Percentiles rank a stretch among this genome's conserved stretches.
Conservation (phyloP, 2,888 invertebrate species). For the Dione vanillae region DNA sequence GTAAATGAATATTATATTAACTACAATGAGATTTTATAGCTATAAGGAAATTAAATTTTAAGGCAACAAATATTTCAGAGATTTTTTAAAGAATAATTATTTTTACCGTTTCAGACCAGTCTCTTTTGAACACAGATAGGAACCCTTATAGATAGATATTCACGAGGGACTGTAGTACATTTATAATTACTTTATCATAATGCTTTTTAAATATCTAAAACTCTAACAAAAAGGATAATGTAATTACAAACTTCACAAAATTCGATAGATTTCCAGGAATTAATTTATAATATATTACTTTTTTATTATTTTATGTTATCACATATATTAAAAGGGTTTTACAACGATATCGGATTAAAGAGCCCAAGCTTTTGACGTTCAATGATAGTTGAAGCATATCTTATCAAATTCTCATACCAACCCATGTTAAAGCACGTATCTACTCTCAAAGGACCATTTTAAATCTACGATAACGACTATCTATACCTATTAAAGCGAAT, state of each 20-base stretch:
- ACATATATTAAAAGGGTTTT: conserved; percentile 20
- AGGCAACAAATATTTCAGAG: too few species aligned
- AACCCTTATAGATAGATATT: too few species aligned
- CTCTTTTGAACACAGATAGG: too few species aligned
- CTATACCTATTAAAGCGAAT: conserved; percentile 1
- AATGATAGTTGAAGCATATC: conserved; percentile 31
- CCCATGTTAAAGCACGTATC: conserved; percentile 29
- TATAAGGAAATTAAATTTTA: too few species aligned
- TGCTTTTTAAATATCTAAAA: too few species aligned
- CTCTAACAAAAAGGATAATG: too few species aligned
- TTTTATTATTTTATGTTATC: neutral
- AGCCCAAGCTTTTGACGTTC: conserved; percentile 23
- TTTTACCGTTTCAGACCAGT: too few species aligned
- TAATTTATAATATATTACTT: neutral
- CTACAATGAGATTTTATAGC: neutral
- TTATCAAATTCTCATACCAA: conserved; percentile 27
- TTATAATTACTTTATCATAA: too few species aligned
- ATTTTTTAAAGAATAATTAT: too few species aligned
- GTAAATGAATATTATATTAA: neutral
- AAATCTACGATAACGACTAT: conserved; percentile 23
- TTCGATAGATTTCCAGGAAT: neutral
- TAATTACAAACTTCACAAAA: too few species aligned
- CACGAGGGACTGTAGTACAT: too few species aligned
- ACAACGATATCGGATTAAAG: conserved; percentile 25
- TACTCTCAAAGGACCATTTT: conserved; percentile 30